phyloP scores from a whole-genome alignment of 2,888 invertebrate species.

The Carabus problematicus region DNA sequence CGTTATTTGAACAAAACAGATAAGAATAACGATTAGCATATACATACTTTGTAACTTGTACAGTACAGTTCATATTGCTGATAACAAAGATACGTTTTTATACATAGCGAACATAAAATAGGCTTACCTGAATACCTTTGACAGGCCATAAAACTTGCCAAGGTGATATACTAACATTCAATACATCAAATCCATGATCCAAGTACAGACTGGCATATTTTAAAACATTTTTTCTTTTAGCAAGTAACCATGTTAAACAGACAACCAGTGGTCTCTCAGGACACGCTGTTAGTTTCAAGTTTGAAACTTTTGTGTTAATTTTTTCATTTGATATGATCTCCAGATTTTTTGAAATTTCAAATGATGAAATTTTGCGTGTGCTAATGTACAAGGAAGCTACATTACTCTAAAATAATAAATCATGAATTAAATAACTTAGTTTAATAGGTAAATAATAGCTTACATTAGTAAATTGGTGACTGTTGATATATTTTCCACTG shows the following conservation, averaged over 20 bases:
- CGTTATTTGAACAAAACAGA: neutral
- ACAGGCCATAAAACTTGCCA: conserved; percentile 81
- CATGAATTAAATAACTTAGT: conserved; percentile 1
- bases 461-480: conserved; percentile 23
- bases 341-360: conserved; percentile 56
- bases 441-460: conserved; percentile 7
- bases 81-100: conserved; percentile 11
- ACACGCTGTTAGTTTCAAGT: conserved; percentile 61
- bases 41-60: neutral
- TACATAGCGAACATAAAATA: conserved; percentile 1
- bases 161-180: conserved; percentile 76
- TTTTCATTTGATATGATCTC: conserved; percentile 55
- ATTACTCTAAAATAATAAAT: conserved; percentile 14
- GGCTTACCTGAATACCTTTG: conserved; percentile 70
- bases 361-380: conserved; percentile 49
- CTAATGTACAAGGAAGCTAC: neutral
- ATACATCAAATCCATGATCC: conserved; percentile 81
- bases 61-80: too few relatives aligned
- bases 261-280: conserved; percentile 73
- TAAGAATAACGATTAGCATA: neutral
- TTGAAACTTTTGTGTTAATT: conserved; percentile 49
- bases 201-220: conserved; percentile 82
- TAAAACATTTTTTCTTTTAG: conserved; percentile 77
- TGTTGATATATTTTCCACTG: conserved; percentile 17
- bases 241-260: conserved; percentile 80